Evolutionary conservation across 2,888 invertebrate genomes (phyloP).

Genomic region (Drosophila borborema): DNA sequence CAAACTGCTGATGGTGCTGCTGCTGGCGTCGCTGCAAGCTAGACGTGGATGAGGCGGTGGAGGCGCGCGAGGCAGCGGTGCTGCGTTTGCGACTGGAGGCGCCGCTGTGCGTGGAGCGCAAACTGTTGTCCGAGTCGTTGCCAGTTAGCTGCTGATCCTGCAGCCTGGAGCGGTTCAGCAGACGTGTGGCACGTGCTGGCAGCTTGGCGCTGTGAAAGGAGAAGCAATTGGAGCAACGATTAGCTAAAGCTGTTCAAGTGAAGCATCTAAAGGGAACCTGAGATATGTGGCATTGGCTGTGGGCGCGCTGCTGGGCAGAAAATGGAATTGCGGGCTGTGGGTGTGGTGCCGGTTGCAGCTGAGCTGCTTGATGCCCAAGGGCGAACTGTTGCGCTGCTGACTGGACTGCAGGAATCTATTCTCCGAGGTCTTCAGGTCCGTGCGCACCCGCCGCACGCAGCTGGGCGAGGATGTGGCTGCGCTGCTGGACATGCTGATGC

Average conservation of each 20-base stretch:
- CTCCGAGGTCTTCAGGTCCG: conserved; percentile 85
- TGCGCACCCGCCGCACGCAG: conserved; percentile 84
- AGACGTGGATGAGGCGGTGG: conserved; percentile 76
- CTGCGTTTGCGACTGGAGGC: conserved; percentile 69
- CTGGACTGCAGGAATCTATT: conserved; percentile 78
- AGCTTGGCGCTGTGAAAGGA: conserved; percentile 81
- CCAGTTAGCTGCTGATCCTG: conserved; percentile 82
- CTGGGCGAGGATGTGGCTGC: conserved; percentile 63
- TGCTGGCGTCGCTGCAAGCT: conserved; percentile 71
- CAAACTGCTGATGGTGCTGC: conserved; percentile 38
- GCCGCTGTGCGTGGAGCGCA: conserved; percentile 78
- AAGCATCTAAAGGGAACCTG: conserved; percentile 31
- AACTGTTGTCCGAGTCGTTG: conserved; percentile 84
- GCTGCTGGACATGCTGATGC: conserved; percentile 41
- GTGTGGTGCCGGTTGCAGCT: conserved; percentile 45
- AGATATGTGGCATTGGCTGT: conserved; percentile 59
- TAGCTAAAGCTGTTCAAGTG: neutral
- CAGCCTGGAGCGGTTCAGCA: conserved; percentile 85
- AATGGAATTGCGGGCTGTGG: conserved; percentile 18
- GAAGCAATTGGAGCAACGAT: neutral
- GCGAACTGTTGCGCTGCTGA: conserved; percentile 66
- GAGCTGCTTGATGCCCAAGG: conserved; percentile 66
- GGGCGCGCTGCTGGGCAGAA: conserved; percentile 4
- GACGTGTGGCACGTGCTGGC: conserved; percentile 85
- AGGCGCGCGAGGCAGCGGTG: conserved; percentile 77